phyloP scores from a whole-genome alignment of 2,113 vertebrate genomes.

The Azemiops feae region DNA sequence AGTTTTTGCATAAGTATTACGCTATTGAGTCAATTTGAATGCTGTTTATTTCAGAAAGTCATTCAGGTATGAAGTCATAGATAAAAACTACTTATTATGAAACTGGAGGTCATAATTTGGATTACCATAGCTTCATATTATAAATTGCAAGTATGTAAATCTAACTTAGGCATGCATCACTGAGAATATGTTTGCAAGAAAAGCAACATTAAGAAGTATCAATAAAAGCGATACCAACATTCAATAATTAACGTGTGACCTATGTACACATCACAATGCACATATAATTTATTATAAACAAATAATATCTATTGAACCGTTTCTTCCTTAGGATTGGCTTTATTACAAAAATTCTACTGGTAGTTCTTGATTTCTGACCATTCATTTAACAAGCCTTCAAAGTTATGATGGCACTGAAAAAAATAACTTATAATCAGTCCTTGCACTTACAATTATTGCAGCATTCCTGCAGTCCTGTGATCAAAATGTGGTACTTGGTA shows the following conservation, averaged over 20 bases:
- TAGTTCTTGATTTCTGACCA: neutral
- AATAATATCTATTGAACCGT: neutral
- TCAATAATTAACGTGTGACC: neutral
- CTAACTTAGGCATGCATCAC: neutral
- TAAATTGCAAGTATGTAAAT: neutral
- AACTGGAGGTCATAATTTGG: neutral
- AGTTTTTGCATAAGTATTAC: neutral
- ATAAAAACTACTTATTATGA: neutral
- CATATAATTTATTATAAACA: neutral
- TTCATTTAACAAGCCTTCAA: neutral
- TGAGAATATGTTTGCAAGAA: neutral
- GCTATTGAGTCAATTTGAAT: neutral
- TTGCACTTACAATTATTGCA: neutral
- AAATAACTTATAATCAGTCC: neutral
- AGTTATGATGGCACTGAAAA: neutral
- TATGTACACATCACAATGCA: neutral
- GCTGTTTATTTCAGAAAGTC: neutral
- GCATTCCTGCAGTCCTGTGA: neutral
- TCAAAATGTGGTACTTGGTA: neutral
- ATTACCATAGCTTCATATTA: neutral
- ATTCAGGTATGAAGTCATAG: neutral
- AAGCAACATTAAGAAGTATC: neutral
- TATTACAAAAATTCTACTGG: neutral
- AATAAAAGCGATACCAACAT: neutral
- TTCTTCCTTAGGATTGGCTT: neutral